Evolutionary conservation across 2,797 vertebrate genomes (phyloP).

Genomic region (Delichon dasypus): DNA sequence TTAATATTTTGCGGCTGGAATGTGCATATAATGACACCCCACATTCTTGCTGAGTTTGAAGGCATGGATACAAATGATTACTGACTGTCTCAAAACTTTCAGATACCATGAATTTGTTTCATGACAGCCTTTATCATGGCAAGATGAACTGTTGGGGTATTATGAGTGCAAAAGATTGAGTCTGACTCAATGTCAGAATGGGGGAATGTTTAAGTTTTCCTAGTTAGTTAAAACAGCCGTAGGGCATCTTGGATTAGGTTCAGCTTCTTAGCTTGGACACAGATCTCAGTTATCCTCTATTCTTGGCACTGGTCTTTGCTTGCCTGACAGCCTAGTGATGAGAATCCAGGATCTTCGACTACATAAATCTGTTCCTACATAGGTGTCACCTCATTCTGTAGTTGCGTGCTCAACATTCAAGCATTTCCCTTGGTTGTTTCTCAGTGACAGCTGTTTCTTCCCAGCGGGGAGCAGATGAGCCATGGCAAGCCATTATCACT

Average conservation of each 20-base stretch:
- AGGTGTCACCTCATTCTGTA: conserved; percentile 23
- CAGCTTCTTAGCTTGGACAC: conserved; percentile 28
- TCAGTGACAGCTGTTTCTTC: not conserved
- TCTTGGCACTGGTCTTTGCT: conserved; percentile 22
- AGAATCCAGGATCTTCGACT: conserved; percentile 3
- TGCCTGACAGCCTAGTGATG: conserved; percentile 29
- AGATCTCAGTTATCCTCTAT: conserved; percentile 17
- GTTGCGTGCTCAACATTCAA: not conserved
- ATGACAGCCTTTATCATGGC: conserved; percentile 39
- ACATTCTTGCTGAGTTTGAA: not conserved
- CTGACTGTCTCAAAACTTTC: conserved; percentile 30
- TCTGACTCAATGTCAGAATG: conserved; percentile 15
- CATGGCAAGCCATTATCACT: not conserved
- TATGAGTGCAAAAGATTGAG: conserved; percentile 2
- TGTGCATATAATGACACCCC: not conserved
- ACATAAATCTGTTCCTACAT: conserved; percentile 7
- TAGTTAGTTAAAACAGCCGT: conserved; percentile 36
- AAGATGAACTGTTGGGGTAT: not conserved
- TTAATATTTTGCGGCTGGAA: conserved; percentile 59
- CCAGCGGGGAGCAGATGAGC: not conserved
- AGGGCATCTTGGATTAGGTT: conserved; percentile 44
- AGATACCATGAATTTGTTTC: not conserved
- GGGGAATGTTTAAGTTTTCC: conserved; percentile 31
- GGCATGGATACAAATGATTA: not conserved
- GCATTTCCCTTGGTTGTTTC: not conserved